Percentiles rank a stretch among this genome's conserved stretches.
Conservation (phyloP, 2,113 vertebrate genomes). For the Nothobranchius furzeri region DNA sequence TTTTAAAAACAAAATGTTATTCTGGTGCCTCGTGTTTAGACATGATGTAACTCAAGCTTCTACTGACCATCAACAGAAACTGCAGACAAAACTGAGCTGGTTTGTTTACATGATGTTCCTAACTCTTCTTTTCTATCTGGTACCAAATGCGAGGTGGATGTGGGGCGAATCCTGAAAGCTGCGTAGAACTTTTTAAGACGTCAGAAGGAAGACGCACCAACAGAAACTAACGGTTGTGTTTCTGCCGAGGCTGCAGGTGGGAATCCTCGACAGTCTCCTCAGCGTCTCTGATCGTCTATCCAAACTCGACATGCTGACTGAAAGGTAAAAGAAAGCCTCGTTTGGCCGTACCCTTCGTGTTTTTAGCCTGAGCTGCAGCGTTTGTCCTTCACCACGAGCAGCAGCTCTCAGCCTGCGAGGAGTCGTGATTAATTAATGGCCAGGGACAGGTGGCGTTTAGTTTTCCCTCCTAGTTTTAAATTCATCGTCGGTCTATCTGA, state of each 20-base stretch:
- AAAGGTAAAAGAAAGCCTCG: conserved; percentile 82
- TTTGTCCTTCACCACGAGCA: conserved; percentile 39
- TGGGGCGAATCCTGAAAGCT: no score
- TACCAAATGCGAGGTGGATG: no score
- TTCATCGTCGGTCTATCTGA: conserved; percentile 40
- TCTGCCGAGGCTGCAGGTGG: conserved; percentile 77
- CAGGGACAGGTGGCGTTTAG: conserved; percentile 31
- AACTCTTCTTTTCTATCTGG: no score
- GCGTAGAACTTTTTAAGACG: neutral
- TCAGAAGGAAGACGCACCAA: no score
- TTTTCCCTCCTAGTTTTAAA: conserved; percentile 58
- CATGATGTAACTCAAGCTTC: no score
- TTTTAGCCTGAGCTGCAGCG: conserved; percentile 15
- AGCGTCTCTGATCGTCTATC: conserved; percentile 90
- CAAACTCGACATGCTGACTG: conserved; percentile 88
- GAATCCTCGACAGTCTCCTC: conserved; percentile 91
- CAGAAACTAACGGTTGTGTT: neutral
- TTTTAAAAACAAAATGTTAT: no score
- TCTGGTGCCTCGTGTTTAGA: no score
- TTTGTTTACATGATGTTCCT: no score
- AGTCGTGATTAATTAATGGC: conserved; percentile 62
- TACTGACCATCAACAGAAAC: no score
- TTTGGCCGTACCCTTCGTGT: neutral
- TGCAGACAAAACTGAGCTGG: no score
- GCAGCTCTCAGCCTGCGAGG: conserved; percentile 30